A percentile compares a stretch with the other conserved stretches of the same genome.
Evolutionary conservation across 2,113 vertebrate genomes (phyloP).

Genomic region (Coryphaenoides rupestris): DNA sequence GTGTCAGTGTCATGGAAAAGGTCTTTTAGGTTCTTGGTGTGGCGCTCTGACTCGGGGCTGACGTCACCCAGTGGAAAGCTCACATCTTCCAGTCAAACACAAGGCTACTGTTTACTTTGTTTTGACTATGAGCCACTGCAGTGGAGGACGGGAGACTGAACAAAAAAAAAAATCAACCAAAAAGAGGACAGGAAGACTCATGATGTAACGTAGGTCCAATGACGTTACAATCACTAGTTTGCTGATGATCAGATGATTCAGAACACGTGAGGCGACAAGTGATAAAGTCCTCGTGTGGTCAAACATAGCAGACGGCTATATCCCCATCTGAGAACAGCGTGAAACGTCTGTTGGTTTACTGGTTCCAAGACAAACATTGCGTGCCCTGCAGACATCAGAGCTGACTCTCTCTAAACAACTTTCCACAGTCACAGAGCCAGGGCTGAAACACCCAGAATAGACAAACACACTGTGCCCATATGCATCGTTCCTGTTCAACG

Average conservation of each 20-base stretch:
- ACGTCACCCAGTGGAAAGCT: conserved; percentile 58
- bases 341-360: conserved; percentile 24
- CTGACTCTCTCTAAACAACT: conserved; percentile 3
- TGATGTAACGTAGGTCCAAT: conserved; percentile 11
- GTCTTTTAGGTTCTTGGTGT: conserved; percentile 31
- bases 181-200: background rate
- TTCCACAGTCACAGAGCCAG: conserved; percentile 16
- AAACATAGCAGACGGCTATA: conserved; percentile 22
- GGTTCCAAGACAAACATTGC: conserved; percentile 21
- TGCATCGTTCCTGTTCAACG: too few relatives aligned
- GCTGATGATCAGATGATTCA: too few relatives aligned
- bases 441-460: too few relatives aligned
- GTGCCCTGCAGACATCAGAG: background rate
- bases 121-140: background rate
- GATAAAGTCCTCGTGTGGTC: too few relatives aligned
- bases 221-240: background rate
- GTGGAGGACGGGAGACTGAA: conserved; percentile 34
- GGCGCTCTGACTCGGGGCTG: conserved; percentile 61
- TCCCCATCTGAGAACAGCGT: conserved; percentile 7
- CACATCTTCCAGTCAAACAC: conserved; percentile 41
- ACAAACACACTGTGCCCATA: background rate
- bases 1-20: conserved; percentile 29
- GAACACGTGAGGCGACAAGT: background rate
- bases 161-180: too few relatives aligned
- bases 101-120: conserved; percentile 34